Evolutionary conservation across 2,113 vertebrate genomes (phyloP).

Genomic region (Ochotona princeps): DNA sequence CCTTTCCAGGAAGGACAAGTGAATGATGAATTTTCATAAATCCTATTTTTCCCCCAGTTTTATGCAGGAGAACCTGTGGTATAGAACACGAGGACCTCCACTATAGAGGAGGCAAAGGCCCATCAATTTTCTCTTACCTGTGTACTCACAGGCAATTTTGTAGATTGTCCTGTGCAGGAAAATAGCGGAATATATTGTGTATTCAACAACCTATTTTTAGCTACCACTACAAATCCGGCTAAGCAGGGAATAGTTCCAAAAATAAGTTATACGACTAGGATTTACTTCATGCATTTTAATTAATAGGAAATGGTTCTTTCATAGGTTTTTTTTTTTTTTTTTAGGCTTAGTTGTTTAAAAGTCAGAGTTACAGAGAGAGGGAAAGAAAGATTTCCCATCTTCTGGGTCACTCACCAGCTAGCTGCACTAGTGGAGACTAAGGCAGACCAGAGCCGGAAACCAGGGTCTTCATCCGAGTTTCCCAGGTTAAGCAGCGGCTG

Average conservation of each 20-base stretch:
- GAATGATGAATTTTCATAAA: background rate
- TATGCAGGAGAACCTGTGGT: background rate
- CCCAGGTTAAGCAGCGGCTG: too few relatives aligned
- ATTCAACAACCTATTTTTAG: background rate
- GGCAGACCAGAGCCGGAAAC: too few relatives aligned
- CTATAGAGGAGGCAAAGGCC: constrained; percentile 6
- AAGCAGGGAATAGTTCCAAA: background rate
- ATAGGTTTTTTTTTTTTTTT: too few relatives aligned
- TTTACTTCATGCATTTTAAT: background rate
- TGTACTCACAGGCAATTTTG: background rate
- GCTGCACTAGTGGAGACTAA: too few relatives aligned
- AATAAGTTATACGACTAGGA: background rate
- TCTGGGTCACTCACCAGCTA: too few relatives aligned
- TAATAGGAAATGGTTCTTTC: background rate
- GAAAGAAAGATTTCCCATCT: too few relatives aligned
- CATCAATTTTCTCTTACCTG: constrained; percentile 32
- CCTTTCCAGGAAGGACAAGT: background rate
- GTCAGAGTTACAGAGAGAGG: too few relatives aligned
- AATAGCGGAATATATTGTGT: background rate
- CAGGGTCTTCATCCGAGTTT: too few relatives aligned
- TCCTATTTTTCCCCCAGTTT: constrained; percentile 2
- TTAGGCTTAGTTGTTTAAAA: background rate
- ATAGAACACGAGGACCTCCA: background rate
- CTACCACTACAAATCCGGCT: background rate
- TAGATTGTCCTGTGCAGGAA: background rate